Evolutionary conservation across 2,113 vertebrate species (phyloP).

Genomic region (Notiomystis cincta): DNA sequence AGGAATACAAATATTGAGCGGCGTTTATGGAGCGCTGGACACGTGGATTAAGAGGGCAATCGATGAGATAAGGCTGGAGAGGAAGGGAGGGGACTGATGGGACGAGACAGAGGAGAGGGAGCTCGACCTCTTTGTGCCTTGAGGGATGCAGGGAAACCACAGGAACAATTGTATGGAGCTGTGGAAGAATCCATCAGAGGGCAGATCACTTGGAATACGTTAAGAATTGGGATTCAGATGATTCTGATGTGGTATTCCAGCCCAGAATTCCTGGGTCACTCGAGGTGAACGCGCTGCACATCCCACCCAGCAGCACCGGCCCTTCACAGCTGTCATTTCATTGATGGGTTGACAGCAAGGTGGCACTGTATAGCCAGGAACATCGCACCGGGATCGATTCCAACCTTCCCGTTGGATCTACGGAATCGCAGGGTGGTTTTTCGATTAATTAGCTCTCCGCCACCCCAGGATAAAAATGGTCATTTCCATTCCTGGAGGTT

Average conservation of each 20-base stretch:
- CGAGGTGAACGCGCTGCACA: rapidly evolving
- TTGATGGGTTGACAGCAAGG: slow-evolving; percentile 53
- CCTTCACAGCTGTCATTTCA: neutral
- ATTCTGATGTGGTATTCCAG: neutral
- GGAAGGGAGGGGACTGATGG: neutral
- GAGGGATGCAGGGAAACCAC: neutral
- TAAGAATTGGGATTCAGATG: neutral
- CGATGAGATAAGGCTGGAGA: neutral
- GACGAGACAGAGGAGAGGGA: neutral
- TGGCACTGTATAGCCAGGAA: slow-evolving; percentile 56
- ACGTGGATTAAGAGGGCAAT: neutral
- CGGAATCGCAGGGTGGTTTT: neutral
- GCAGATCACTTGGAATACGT: neutral
- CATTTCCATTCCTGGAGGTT: neutral
- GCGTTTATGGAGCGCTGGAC: neutral
- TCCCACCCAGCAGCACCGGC: rapidly evolving
- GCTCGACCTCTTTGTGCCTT: neutral
- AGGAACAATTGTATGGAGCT: neutral
- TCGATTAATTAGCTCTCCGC: neutral
- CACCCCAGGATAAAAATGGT: neutral
- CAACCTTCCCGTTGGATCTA: neutral
- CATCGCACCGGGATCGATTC: neutral
- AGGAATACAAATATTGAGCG: neutral
- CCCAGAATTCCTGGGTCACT: rapidly evolving
- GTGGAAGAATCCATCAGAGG: neutral